Evolutionary conservation across 2,888 invertebrate species (phyloP).

Genomic region (Busseola fusca): DNA sequence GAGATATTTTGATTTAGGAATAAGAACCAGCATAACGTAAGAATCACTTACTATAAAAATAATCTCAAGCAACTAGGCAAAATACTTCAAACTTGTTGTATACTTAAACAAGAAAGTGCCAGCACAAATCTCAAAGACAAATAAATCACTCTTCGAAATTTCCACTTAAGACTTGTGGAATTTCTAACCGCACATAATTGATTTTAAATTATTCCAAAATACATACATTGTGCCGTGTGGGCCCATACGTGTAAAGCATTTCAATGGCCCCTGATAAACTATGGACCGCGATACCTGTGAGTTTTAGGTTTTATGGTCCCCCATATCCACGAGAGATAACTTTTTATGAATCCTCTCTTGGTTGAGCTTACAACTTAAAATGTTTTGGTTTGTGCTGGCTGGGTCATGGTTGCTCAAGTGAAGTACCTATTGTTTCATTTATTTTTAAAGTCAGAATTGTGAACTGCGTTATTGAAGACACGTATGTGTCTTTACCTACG

Average conservation of each 20-base stretch:
- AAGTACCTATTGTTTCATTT: neutral
- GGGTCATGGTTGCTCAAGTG: neutral
- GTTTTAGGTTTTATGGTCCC: conserved; percentile 55
- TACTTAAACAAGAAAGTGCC: conserved; percentile 37
- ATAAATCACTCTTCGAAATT: conserved; percentile 60
- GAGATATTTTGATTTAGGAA: neutral
- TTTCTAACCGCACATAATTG: conserved; percentile 73
- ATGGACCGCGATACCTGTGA: conserved; percentile 63
- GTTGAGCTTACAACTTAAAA: conserved; percentile 21
- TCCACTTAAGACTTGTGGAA: conserved; percentile 64
- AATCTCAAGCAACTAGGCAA: neutral
- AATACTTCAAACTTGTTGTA: neutral
- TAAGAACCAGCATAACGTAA: neutral
- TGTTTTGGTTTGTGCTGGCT: conserved; percentile 35
- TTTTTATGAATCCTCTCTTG: conserved; percentile 53
- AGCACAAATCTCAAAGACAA: conserved; percentile 36
- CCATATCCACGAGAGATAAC: conserved; percentile 57
- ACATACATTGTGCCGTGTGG: conserved; percentile 69
- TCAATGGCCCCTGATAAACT: conserved; percentile 69
- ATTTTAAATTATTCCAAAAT: conserved; percentile 75
- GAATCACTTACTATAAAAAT: conserved; percentile 2
- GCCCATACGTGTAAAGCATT: conserved; percentile 72
- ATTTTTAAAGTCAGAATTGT: neutral
- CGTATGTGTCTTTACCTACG: no score
- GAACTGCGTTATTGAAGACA: neutral